These are phyloP conservation scores for Lysandra coridon DNA, from an alignment of 2,888 invertebrate species.

Conservation along the genomic window DNA sequence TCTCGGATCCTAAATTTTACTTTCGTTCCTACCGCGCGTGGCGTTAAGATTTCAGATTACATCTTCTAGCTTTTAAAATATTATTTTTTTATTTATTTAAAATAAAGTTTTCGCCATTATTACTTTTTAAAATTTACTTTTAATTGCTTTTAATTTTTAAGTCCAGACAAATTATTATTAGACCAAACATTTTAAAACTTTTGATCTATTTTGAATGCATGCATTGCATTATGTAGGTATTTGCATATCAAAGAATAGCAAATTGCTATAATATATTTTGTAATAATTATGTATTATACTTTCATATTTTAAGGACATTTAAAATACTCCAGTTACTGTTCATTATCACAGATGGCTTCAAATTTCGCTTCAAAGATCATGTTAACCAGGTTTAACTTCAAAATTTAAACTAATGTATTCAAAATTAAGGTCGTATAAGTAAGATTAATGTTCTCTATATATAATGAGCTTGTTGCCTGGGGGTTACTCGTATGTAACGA, in stretches of 20 bases:
- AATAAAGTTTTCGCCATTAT: background rate
- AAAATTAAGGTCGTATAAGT: slow-evolving; percentile 26
- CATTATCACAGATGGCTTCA: background rate
- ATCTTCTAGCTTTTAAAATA: background rate
- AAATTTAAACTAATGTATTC: slow-evolving; percentile 22
- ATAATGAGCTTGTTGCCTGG: slow-evolving; percentile 29
- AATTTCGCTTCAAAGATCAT: background rate
- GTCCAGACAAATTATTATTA: background rate
- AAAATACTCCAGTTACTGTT: background rate
- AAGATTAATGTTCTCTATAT: slow-evolving; percentile 27
- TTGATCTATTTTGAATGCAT: background rate
- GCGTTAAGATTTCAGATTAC: slow-evolving; percentile 3
- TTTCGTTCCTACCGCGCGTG: slow-evolving; percentile 12
- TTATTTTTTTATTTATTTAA: background rate
- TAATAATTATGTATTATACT: background rate
- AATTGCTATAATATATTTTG: background rate
- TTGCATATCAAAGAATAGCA: background rate
- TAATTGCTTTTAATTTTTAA: background rate
- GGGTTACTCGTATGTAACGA: slow-evolving; percentile 14
- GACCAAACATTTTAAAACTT: background rate
- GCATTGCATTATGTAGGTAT: background rate
- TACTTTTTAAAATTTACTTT: background rate
- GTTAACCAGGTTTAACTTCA: background rate
- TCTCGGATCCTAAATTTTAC: slow-evolving; percentile 19
- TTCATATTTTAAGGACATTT: background rate